A percentile compares a stretch with the other conserved stretches of the same genome.
Conservation (phyloP, 2,888 invertebrate species). For the Torymus tubicola region DNA sequence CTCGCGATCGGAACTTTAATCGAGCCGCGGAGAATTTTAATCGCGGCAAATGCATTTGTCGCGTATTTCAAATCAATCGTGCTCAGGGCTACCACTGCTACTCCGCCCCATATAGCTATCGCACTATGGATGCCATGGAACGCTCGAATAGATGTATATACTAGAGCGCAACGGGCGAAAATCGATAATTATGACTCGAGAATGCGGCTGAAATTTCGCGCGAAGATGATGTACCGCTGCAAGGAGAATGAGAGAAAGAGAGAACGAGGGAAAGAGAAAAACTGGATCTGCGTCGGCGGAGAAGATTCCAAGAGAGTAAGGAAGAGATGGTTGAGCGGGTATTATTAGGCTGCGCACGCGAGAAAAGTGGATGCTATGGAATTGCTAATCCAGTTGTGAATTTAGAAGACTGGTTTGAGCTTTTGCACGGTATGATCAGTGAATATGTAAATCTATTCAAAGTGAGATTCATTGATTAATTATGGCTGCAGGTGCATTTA, state of each 20-base stretch:
- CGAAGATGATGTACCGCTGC: background rate
- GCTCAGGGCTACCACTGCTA: background rate
- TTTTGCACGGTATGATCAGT: too few relatives aligned
- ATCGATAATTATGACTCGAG: constrained; percentile 39
- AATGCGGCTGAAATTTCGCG: background rate
- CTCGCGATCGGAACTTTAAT: constrained; percentile 42
- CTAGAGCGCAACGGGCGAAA: background rate
- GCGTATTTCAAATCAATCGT: constrained; percentile 34
- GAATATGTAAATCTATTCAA: too few relatives aligned
- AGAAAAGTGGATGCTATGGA: background rate
- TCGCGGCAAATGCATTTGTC: constrained; percentile 42
- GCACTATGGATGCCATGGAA: too few relatives aligned
- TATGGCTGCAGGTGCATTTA: too few relatives aligned
- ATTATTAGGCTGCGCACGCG: background rate
- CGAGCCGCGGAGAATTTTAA: constrained; percentile 50
- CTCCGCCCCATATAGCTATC: too few relatives aligned
- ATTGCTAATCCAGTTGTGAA: too few relatives aligned
- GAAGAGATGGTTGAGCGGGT: too few relatives aligned
- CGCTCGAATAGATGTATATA: too few relatives aligned
- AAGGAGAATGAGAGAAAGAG: background rate
- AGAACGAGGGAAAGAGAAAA: background rate
- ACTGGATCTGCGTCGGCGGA: too few relatives aligned
- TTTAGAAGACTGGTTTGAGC: too few relatives aligned
- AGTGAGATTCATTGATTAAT: too few relatives aligned
- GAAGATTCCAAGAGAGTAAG: too few relatives aligned